Evolutionary conservation across 2,797 vertebrate species (phyloP), one percentile per base, ranked within the genome.

Genomic region (Heterohyrax brucei): DNA sequence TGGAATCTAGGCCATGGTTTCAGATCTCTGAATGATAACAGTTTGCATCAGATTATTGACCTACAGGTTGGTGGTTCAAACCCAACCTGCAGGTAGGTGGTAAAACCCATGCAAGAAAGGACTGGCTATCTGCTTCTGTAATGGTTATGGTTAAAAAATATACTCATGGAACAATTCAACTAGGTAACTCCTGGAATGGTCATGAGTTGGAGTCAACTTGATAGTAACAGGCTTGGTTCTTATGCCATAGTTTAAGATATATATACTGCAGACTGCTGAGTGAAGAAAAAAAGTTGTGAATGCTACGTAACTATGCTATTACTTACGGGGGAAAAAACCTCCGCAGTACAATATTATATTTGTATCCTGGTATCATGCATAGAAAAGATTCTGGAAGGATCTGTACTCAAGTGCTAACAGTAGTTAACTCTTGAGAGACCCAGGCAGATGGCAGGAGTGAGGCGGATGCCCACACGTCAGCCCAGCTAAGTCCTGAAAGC

Each of bases 351-450:
- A 39, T 16, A 73, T 24, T 64, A 24, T 62, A 59, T 24, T 44
- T 28, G 39, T 33, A 39, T 50, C 19, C 21, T 53, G 72, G 28
- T 21, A 59, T 61, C 39, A 18, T 87, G 9, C 7, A 56, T 0
- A 33, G 22, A 70, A 79, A 30, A 81, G 39, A 53, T 88, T 95
- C 75, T 70, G 30, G 44, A 85, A 95, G 50, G 10, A 39, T 76
- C 39, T 7, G 18, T 16, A 62, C 30, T 66, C 3, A 78, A 1
- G 19, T 48, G 44, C 14, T 26, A 5, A 19, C 22, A 75, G 81
- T 73, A 26, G n/a, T 26, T 24, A 66, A 70, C 28, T 59, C 44
- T 9, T 22, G 39, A 62, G 66, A 80, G 26, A 24, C 26, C 64
- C 13, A 68, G 28, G 26, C 44, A 53, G 14, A 33, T 10, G 7